phyloP scores from a whole-genome alignment of 2,797 vertebrate genomes.

The Rhynchonycteris naso region DNA sequence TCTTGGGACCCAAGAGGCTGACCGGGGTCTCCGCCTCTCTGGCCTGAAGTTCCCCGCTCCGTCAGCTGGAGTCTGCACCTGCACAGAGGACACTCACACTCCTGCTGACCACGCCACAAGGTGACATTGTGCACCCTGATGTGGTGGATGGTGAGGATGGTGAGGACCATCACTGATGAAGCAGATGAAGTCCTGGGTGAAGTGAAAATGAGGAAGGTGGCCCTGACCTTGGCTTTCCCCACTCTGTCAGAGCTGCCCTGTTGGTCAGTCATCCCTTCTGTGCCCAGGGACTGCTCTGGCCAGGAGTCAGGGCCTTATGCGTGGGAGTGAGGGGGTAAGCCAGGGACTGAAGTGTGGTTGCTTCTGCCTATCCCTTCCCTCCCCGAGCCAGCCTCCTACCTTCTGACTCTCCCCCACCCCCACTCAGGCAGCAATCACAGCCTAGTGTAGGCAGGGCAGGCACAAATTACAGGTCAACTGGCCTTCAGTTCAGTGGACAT shows the following conservation, averaged over 20 bases:
- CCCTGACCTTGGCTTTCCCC: not conserved
- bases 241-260: fast-evolving
- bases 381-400: not conserved
- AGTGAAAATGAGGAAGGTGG: not conserved
- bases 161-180: not conserved
- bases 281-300: not conserved
- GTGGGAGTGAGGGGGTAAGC: not conserved
- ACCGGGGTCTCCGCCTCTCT: not conserved
- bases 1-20: not conserved
- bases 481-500: not conserved
- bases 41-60: fast-evolving
- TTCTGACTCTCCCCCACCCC: not conserved
- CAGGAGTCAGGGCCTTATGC: not conserved
- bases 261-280: not conserved
- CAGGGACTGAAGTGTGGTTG: not conserved
- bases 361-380: not conserved
- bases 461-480: not conserved
- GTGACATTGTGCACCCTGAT: not conserved
- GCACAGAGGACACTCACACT: not conserved
- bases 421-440: not conserved
- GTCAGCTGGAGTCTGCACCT: not conserved
- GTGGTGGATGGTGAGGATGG: not conserved
- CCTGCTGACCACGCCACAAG: fast-evolving
- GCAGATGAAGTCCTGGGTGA: not conserved
- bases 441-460: not conserved